Evolutionary conservation across 2,797 vertebrate genomes (phyloP).

Genomic region (Limnodromus scolopaceus): DNA sequence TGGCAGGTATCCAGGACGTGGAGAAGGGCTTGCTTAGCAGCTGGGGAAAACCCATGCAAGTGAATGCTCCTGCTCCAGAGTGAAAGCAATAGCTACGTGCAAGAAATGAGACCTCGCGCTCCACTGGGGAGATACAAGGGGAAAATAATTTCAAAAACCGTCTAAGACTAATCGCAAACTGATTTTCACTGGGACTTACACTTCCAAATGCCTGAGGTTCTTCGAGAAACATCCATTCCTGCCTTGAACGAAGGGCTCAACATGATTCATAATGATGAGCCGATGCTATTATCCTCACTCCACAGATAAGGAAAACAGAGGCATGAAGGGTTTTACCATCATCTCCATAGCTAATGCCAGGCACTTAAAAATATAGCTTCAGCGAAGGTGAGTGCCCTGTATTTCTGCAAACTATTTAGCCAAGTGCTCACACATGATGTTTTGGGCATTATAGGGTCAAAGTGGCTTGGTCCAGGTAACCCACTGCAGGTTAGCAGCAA

Average conservation of each 20-base stretch:
- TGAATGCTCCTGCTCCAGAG: background rate
- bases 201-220: background rate
- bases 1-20: background rate
- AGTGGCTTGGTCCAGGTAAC: background rate
- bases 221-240: background rate
- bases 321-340: background rate
- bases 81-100: accelerated
- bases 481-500: background rate
- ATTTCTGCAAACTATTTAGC: background rate
- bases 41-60: background rate
- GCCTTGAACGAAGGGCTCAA: accelerated
- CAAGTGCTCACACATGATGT: accelerated
- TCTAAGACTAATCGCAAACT: constrained; percentile 33
- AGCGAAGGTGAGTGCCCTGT: background rate
- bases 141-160: background rate
- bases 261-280: background rate
- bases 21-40: background rate
- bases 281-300: background rate
- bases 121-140: background rate
- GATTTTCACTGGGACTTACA: background rate
- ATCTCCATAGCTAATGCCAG: background rate
- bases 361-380: background rate
- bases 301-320: background rate
- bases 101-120: background rate
- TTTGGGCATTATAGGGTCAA: background rate